Conservation (phyloP, 2,797 vertebrate genomes). For the Neomorphus geoffroyi region DNA sequence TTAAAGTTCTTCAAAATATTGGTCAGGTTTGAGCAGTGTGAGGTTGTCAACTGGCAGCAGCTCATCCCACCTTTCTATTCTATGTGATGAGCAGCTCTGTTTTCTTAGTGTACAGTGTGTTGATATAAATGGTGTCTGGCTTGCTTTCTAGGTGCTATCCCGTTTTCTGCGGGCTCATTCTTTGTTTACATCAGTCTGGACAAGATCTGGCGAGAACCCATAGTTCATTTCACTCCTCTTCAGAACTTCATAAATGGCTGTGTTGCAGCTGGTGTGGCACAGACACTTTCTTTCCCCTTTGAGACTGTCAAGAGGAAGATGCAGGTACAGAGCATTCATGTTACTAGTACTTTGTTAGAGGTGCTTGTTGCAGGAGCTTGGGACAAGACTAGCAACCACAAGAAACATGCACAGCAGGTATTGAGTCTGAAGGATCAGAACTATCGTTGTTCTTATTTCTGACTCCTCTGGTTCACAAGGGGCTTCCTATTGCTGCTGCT, state of each 20-base stretch:
- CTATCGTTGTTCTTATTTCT: neutral
- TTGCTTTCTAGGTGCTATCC: constrained; percentile 86
- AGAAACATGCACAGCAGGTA: neutral
- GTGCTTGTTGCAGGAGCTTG: neutral
- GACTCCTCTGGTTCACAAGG: neutral
- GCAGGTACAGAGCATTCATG: constrained; percentile 81
- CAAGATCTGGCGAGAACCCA: constrained; percentile 88
- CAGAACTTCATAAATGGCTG: constrained; percentile 95
- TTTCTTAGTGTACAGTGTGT: neutral
- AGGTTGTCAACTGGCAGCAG: accelerated
- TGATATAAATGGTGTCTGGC: neutral
- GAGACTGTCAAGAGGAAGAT: constrained; percentile 97
- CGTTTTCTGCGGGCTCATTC: constrained; percentile 91
- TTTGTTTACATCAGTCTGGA: constrained; percentile 91
- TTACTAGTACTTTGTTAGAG: neutral
- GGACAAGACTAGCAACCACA: neutral
- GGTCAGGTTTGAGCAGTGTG: neutral
- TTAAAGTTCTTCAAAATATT: neutral
- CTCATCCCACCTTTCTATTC: neutral
- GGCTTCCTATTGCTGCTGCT: neutral
- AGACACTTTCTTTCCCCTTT: constrained; percentile 94
- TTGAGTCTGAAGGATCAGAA: neutral
- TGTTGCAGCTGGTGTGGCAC: constrained; percentile 87
- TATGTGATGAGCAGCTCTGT: neutral
- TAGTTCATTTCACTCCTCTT: constrained; percentile 84